These are phyloP conservation scores for Aricia artaxerxes DNA, from an alignment of 2,888 invertebrate genomes.

Conservation along the genomic window DNA sequence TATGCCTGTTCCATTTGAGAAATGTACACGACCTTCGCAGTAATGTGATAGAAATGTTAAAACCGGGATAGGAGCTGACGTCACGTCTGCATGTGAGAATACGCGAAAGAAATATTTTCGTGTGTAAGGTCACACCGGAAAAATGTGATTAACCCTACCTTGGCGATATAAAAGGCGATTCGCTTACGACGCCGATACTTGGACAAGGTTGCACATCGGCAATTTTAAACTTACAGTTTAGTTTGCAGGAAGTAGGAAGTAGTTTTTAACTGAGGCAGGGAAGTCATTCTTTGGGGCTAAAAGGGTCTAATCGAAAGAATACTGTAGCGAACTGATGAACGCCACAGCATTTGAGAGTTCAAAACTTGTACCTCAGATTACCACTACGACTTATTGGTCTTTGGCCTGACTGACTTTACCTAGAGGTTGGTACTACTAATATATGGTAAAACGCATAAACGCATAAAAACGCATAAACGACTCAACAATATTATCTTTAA, in stretches of 20 bases:
- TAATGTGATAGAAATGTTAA: neutral
- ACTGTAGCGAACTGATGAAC: neutral
- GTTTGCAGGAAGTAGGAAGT: neutral
- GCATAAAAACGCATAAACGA: too few species aligned
- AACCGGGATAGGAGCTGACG: neutral
- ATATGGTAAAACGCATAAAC: too few species aligned
- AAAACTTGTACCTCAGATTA: too few species aligned
- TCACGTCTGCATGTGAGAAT: neutral
- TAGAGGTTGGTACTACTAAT: too few species aligned
- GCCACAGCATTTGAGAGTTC: too few species aligned
- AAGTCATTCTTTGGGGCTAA: neutral
- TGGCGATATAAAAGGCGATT: slow-evolving; percentile 16
- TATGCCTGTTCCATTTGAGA: neutral
- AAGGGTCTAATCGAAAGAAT: neutral
- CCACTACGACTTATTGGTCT: too few species aligned
- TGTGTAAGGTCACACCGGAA: neutral
- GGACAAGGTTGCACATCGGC: slow-evolving; percentile 11
- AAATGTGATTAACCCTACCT: slow-evolving; percentile 13
- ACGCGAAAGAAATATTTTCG: slow-evolving; percentile 13
- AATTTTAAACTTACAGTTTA: neutral
- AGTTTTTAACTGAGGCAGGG: neutral
- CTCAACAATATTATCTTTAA: neutral
- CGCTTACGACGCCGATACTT: neutral
- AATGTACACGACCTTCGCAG: neutral
- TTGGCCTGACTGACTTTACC: too few species aligned